Evolutionary conservation across 1,140 invertebrate species (phyloP).

Genomic region (Lutraria rhynchaena): DNA sequence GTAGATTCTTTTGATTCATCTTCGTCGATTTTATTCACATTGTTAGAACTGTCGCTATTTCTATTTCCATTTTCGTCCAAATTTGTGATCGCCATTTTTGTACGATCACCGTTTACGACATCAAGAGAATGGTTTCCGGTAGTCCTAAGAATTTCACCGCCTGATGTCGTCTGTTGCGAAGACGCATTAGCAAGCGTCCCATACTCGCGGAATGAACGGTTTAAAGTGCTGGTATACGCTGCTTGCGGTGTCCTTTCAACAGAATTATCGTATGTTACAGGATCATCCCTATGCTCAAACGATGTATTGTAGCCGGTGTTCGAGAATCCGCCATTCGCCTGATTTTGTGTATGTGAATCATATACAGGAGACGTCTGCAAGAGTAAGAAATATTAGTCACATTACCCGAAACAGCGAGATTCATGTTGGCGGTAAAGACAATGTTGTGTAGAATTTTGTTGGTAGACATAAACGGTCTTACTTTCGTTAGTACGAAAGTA

Average conservation of each 20-base stretch:
- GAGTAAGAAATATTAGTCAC: too few species aligned
- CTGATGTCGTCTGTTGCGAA: not conserved
- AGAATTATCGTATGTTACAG: slow-evolving; percentile 4
- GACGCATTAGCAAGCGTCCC: not conserved
- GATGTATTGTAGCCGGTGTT: not conserved
- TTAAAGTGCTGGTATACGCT: not conserved
- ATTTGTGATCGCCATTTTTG: not conserved
- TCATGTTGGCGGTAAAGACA: too few species aligned
- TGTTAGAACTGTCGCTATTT: not conserved
- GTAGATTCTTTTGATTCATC: not conserved
- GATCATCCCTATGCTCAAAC: not conserved
- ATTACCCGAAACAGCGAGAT: too few species aligned
- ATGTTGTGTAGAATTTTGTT: too few species aligned
- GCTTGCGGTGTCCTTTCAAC: not conserved
- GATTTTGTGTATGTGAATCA: not conserved
- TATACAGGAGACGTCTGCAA: not conserved
- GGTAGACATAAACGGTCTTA: too few species aligned
- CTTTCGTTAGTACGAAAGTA: too few species aligned
- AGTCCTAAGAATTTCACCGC: not conserved
- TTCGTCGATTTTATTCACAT: not conserved
- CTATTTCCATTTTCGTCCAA: slow-evolving; percentile 4
- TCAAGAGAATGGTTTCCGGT: not conserved
- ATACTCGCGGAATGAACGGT: slow-evolving; percentile 14
- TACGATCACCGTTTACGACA: not conserved
- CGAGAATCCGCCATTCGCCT: not conserved